phyloP scores from a whole-genome alignment of 2,888 invertebrate genomes.

The Galerucella nymphaeae region DNA sequence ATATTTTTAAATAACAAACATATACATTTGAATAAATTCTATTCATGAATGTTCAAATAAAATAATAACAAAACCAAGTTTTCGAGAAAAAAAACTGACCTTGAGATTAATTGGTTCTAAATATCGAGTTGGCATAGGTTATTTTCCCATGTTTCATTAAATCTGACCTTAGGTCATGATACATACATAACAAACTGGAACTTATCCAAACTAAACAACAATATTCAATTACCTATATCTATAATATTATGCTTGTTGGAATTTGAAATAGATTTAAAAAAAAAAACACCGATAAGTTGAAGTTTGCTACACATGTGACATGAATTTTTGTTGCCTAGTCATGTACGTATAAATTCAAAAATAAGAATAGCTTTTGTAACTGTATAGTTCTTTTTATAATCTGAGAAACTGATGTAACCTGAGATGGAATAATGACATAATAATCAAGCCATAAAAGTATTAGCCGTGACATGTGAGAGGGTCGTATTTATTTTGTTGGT shows the following conservation, averaged over 20 bases:
- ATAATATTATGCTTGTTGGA: background rate
- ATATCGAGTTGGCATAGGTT: slow-evolving; percentile 1
- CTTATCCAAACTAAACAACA: background rate
- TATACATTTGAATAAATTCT: background rate
- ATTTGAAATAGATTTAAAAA: background rate
- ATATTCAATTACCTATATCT: background rate
- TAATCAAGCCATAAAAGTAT: no score
- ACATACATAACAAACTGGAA: background rate
- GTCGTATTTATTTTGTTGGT: no score
- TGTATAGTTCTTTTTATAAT: no score
- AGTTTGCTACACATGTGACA: no score
- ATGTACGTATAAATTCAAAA: no score
- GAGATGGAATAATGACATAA: no score
- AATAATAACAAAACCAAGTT: background rate
- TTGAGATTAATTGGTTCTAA: background rate
- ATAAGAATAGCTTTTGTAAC: no score
- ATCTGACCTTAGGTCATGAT: background rate
- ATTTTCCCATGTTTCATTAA: background rate
- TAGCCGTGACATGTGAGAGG: no score
- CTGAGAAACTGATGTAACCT: no score
- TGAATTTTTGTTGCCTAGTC: no score
- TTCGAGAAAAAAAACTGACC: no score
- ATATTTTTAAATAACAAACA: background rate
- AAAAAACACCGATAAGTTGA: background rate
- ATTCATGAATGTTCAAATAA: background rate